Evolutionary conservation across 1,140 invertebrate species (phyloP).

Genomic region (Dolichoris vasculosae): DNA sequence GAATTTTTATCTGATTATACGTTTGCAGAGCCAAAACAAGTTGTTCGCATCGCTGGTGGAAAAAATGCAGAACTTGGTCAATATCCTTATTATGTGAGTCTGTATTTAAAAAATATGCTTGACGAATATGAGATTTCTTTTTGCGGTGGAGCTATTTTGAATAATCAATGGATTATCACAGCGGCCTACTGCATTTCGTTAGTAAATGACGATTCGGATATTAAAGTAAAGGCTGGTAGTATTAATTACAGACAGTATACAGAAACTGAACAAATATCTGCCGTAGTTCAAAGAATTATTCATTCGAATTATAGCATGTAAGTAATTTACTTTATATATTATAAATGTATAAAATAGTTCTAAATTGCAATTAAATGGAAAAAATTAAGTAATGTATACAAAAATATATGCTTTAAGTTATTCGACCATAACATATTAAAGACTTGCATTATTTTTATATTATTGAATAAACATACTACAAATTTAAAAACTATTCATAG

Average conservation of each 20-base stretch:
- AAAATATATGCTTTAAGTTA: too few species aligned
- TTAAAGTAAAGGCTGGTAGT: background rate
- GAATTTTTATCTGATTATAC: too few species aligned
- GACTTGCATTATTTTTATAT: too few species aligned
- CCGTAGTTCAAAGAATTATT: background rate
- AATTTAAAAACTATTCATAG: too few species aligned
- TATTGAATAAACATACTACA: too few species aligned
- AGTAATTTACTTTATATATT: background rate
- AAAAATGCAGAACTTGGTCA: background rate
- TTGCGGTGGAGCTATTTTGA: conserved; percentile 29
- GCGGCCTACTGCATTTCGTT: conserved; percentile 4
- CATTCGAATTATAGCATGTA: background rate
- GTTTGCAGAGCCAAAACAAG: background rate
- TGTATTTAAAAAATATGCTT: background rate
- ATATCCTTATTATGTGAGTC: conserved; percentile 14
- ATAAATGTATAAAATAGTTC: too few species aligned
- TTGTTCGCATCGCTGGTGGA: background rate
- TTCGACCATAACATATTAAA: too few species aligned
- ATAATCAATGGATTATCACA: conserved; percentile 8
- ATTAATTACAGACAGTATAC: background rate
- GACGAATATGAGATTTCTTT: background rate
- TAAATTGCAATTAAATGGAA: too few species aligned
- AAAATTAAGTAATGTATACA: too few species aligned
- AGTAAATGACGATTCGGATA: background rate
- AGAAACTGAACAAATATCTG: conserved; percentile 20